Conservation (phyloP, 2,797 vertebrate genomes). For the Fistularia tabacaria region DNA sequence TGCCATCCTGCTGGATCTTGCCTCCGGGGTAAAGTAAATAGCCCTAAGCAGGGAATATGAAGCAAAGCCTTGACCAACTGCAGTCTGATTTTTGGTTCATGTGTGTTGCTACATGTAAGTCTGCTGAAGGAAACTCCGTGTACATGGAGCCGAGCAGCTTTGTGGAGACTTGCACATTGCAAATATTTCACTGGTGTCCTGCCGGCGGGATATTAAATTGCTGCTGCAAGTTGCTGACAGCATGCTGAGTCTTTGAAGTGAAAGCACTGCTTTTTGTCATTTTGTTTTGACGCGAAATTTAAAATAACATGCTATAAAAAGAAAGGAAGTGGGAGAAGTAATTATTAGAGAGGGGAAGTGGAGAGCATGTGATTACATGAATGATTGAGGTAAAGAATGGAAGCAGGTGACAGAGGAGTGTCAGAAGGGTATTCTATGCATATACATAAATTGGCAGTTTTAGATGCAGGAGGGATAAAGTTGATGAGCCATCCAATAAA, state of each 20-base stretch:
- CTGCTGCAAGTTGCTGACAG: slow-evolving; percentile 48
- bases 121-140: too few relatives aligned
- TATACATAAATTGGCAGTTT: background rate
- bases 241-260: slow-evolving; percentile 57
- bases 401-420: slow-evolving; percentile 16
- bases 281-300: slow-evolving; percentile 52
- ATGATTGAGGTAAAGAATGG: slow-evolving; percentile 20
- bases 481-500: too few relatives aligned
- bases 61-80: slow-evolving; percentile 35
- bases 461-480: background rate
- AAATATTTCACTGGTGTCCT: slow-evolving; percentile 31
- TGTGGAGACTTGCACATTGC: slow-evolving; percentile 8
- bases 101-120: slow-evolving; percentile 13
- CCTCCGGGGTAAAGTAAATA: slow-evolving; percentile 14
- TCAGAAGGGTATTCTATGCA: slow-evolving; percentile 27
- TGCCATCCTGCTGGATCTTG: slow-evolving; percentile 3
- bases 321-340: slow-evolving; percentile 19
- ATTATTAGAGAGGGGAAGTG: slow-evolving; percentile 24
- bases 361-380: slow-evolving; percentile 28
- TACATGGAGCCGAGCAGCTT: slow-evolving; percentile 28
- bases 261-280: slow-evolving; percentile 44
- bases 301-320: slow-evolving; percentile 39
- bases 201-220: slow-evolving; percentile 54
- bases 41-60: slow-evolving; percentile 11
- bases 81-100: slow-evolving; percentile 25